Conservation (phyloP, 2,113 vertebrate species). For the Neopipo cinnamomea region DNA sequence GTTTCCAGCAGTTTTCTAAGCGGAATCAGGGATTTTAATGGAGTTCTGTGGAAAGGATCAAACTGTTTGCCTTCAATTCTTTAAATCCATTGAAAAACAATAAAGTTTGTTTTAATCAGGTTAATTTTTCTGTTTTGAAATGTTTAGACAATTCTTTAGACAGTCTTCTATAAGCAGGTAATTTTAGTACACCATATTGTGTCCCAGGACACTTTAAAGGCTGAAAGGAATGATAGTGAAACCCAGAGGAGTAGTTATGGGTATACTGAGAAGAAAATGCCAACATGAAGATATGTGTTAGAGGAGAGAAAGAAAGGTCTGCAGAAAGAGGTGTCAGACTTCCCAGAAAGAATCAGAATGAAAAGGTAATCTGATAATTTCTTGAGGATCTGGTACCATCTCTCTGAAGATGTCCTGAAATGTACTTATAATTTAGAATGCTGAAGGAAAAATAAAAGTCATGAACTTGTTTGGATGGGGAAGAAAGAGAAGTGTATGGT, state of each 20-base stretch:
- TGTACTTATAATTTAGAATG: not conserved
- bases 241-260: not conserved
- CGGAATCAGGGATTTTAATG: not conserved
- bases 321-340: not conserved
- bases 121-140: not conserved
- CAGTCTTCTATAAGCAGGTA: not conserved
- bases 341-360: not conserved
- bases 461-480: not conserved
- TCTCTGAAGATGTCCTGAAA: not conserved
- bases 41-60: not conserved
- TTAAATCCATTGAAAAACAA: not conserved
- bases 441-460: not conserved
- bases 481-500: not conserved
- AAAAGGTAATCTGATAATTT: not conserved
- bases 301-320: not conserved
- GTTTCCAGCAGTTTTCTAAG: not conserved
- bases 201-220: not conserved
- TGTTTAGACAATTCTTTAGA: not conserved
- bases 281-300: not conserved
- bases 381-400: not conserved
- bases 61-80: not conserved
- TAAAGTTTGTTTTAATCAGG: not conserved
- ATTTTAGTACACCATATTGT: not conserved
- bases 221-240: not conserved
- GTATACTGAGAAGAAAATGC: not conserved